Evolutionary conservation across 2,797 vertebrate species (phyloP), one percentile per base, ranked within the genome.

Genomic region (Syngnathus acus): DNA sequence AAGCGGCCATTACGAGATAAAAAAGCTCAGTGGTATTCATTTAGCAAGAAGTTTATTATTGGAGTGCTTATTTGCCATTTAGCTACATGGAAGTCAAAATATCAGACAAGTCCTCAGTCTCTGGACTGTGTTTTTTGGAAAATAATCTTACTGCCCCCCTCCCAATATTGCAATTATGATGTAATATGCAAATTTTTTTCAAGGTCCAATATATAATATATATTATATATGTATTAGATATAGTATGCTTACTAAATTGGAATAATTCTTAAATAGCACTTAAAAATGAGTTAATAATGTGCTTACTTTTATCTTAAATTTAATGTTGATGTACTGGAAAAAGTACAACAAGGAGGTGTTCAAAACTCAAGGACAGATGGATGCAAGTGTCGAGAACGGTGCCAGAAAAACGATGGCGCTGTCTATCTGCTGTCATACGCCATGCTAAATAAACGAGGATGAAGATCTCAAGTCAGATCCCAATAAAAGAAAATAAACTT

Each of bases 291-390:
- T 62, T 42, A 37, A 57, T 57, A 37, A 4, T 11, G 21, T 11
- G 53, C 23, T 54, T 57, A 14, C 54, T 57, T 57, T 57, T 57
- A 32, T 57, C 54, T 57, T 57, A 16, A 57, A 82, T 78, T 77
- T 84, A 75, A 81, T 81, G 26, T 37, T 17, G 54, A 57, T 16
- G 6, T 57, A 32, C 16, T 57, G 26, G 26, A 37, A 17, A 57
- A 57, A 32, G 54, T 57, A 37, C 54, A 37, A 43, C 40, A 45
- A 16, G 39, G 21, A 62, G 42, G 60, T 45, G 60, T 45, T 42
- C 60, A 45, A 78, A 78, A 81, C 77, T 84, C 84, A 82, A 85
- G 80, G 79, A 84, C 82, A 86, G 82, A 87, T 81, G 82, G 84
- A 82, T 79, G 68, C 76, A 76, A 72, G 79, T 63, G 64, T 62